These are phyloP conservation scores for Tolypeutes matacus DNA, from an alignment of 2,797 vertebrate genomes.

Conservation along the genomic window DNA sequence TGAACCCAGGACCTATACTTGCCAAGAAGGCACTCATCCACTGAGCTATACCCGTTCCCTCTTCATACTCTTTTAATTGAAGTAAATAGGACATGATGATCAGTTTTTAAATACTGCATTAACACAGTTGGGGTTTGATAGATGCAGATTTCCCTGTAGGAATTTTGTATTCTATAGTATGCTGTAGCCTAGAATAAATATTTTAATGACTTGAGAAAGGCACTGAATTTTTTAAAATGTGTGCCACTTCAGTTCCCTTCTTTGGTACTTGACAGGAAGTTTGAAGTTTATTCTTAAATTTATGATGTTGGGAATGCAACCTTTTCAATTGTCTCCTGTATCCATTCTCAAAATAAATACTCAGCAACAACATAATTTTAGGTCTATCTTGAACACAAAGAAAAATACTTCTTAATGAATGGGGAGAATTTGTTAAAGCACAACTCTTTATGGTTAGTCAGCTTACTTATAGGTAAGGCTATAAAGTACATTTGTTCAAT, in stretches of 20 bases:
- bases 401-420: neutral
- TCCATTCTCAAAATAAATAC: conserved; percentile 8
- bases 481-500: neutral
- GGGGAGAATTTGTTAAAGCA: neutral
- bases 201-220: conserved; percentile 31
- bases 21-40: no score
- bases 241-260: conserved; percentile 39
- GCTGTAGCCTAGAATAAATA: conserved; percentile 40
- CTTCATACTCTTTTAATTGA: neutral
- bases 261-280: conserved; percentile 16
- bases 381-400: neutral
- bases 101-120: conserved; percentile 22
- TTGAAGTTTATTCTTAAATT: conserved; percentile 31
- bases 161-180: conserved; percentile 16
- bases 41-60: no score
- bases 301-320: neutral
- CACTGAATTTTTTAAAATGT: neutral
- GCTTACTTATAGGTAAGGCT: neutral
- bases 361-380: conserved; percentile 23
- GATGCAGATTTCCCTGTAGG: neutral
- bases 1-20: no score
- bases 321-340: conserved; percentile 19
- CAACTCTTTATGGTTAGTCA: neutral
- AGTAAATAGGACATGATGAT: neutral
- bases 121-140: conserved; percentile 15